A percentile compares a stretch with the other conserved stretches of the same genome.
Conservation (phyloP, 1,140 invertebrate genomes). For the Dolichoris vasculosae region DNA sequence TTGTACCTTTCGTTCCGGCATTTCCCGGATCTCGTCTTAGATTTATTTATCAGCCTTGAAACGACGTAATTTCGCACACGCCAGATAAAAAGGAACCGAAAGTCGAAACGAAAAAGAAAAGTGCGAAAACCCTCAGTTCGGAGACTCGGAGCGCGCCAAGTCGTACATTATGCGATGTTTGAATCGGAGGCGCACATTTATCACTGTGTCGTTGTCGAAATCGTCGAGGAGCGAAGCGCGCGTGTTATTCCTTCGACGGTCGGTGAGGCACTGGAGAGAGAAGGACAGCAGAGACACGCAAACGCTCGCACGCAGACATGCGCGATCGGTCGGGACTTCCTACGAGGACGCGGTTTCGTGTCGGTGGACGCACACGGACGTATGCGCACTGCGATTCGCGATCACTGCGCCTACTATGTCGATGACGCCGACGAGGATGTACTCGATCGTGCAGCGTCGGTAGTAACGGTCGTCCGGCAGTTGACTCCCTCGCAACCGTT, state of each 20-base stretch:
- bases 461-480: not conserved
- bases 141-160: not conserved
- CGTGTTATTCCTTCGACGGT: constrained; percentile 41
- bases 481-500: not conserved
- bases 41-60: constrained; percentile 1
- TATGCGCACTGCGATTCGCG: not conserved
- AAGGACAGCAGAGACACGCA: not conserved
- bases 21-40: not conserved
- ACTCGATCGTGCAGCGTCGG: not conserved
- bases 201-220: constrained; percentile 13
- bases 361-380: not conserved
- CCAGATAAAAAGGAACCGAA: not conserved
- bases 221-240: constrained; percentile 24
- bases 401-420: constrained; percentile 24
- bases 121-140: not conserved
- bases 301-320: constrained; percentile 24
- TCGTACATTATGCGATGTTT: not conserved
- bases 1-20: constrained; percentile 20
- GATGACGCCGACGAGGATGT: not conserved
- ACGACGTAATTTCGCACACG: not conserved
- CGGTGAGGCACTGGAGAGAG: constrained; percentile 44
- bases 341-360: not conserved
- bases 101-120: not conserved
- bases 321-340: not conserved
- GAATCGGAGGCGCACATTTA: constrained; percentile 6